Conservation (phyloP, 2,888 invertebrate genomes). For the Carpatolechia fugitivella region DNA sequence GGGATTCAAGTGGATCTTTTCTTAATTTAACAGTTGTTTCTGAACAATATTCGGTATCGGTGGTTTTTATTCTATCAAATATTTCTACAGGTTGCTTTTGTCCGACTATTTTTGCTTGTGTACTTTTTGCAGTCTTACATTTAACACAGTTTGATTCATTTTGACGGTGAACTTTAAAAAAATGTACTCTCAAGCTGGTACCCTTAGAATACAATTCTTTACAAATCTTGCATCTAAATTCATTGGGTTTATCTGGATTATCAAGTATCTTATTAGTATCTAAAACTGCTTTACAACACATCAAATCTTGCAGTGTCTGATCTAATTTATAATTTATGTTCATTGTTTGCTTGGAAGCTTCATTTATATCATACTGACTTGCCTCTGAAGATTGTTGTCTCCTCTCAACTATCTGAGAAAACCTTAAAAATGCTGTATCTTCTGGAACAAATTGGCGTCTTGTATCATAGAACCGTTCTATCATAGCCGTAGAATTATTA, state of each 20-base stretch:
- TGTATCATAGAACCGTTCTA: neutral
- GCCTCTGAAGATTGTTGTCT: no score
- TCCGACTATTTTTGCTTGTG: no score
- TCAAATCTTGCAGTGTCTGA: neutral
- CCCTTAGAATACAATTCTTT: neutral
- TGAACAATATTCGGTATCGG: no score
- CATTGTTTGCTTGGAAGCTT: no score
- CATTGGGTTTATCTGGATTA: neutral
- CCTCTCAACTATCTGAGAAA: neutral
- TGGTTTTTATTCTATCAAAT: neutral
- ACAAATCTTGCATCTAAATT: neutral
- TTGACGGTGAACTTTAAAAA: neutral
- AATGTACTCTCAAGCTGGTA: neutral
- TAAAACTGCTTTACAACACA: neutral
- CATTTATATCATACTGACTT: no score
- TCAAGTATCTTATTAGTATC: neutral
- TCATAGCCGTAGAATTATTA: neutral
- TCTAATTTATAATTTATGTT: neutral
- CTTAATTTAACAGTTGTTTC: no score
- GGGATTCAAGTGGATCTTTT: no score
- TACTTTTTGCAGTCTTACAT: no score
- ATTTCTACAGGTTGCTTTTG: neutral
- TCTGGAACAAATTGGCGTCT: neutral
- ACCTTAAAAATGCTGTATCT: neutral
- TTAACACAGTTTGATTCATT: neutral